Conservation (phyloP, 2,797 vertebrate species). For the Anguilla marmorata region DNA sequence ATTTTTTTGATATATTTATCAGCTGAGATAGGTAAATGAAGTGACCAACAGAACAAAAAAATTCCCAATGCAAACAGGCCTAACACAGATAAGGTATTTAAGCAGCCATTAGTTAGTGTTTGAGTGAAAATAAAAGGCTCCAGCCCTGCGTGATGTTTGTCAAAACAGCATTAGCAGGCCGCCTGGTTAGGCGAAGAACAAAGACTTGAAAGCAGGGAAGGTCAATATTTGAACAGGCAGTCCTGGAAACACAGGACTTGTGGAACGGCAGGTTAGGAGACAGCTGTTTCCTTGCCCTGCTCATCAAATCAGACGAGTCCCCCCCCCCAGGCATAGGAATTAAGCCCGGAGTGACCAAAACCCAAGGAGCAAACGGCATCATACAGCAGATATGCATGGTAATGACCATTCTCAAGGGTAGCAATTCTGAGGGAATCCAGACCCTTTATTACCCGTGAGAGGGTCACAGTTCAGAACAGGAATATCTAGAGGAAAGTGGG, state of each 20-base stretch:
- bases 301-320: slow-evolving; percentile 14
- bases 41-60: slow-evolving; percentile 51
- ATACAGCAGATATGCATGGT: not conserved
- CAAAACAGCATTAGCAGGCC: slow-evolving; percentile 70
- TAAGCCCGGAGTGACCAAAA: not conserved
- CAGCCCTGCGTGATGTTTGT: slow-evolving; percentile 71
- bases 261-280: slow-evolving; percentile 54
- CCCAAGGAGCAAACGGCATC: not conserved
- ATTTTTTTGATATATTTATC: slow-evolving; percentile 58
- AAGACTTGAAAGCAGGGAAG: slow-evolving; percentile 54
- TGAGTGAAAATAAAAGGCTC: slow-evolving; percentile 59
- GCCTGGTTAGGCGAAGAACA: slow-evolving; percentile 70
- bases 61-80: slow-evolving; percentile 66
- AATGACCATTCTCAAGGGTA: not conserved
- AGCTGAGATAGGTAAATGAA: slow-evolving; percentile 37
- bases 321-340: not conserved
- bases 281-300: slow-evolving; percentile 53
- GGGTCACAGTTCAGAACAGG: not conserved
- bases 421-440: not conserved
- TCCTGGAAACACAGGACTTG: slow-evolving; percentile 51
- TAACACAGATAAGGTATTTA: slow-evolving; percentile 66
- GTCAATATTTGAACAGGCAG: slow-evolving; percentile 78
- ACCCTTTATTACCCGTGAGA: not conserved
- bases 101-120: slow-evolving; percentile 64
- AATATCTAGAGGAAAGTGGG: not conserved